Percentiles rank a stretch among this genome's conserved stretches.
Evolutionary conservation across 2,113 vertebrate species (phyloP).

Genomic region (Halichoerus grypus): DNA sequence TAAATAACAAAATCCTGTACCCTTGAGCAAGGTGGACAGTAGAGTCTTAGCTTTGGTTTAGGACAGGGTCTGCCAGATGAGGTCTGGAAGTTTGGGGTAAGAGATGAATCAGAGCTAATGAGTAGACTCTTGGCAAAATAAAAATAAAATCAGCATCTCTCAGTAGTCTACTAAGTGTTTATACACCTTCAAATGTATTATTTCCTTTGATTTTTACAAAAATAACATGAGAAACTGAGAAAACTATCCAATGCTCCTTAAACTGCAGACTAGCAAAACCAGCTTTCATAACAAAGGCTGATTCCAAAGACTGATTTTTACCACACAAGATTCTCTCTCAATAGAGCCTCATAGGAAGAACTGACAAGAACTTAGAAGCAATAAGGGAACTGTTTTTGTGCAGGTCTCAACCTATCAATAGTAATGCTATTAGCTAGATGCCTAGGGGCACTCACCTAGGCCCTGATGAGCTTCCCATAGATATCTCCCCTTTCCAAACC

Average conservation of each 20-base stretch:
- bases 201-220: neutral
- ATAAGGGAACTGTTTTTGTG: neutral
- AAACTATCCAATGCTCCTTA: neutral
- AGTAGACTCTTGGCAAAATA: neutral
- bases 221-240: neutral
- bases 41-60: neutral
- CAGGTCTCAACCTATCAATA: neutral
- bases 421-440: neutral
- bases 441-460: neutral
- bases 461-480: neutral
- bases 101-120: neutral
- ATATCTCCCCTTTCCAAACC: neutral
- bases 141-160: neutral
- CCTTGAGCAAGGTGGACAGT: no score
- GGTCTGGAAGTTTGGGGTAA: neutral
- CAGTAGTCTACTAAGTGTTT: neutral
- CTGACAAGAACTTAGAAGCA: neutral
- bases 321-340: neutral
- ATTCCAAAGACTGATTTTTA: neutral
- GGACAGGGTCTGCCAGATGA: neutral
- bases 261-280: neutral
- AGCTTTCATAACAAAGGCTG: neutral
- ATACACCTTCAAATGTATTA: neutral
- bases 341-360: neutral
- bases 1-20: neutral